A percentile compares a stretch with the other conserved stretches of the same genome.
Conservation (phyloP, 2,888 invertebrate species). For the Nymphalis c-album region DNA sequence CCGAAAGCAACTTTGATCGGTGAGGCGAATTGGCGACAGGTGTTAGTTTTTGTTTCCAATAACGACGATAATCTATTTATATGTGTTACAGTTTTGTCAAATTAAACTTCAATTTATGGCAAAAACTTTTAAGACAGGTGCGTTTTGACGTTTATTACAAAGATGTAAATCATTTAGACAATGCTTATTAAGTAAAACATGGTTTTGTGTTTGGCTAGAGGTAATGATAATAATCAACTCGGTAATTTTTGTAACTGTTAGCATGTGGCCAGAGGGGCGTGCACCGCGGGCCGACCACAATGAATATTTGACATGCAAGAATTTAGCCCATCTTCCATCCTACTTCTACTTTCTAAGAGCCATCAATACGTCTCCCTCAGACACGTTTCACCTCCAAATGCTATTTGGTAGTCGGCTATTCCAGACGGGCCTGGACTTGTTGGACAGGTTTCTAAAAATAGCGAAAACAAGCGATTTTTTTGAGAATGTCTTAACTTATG, state of each 20-base stretch:
- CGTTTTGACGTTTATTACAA: neutral
- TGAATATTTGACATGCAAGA: conserved; percentile 63
- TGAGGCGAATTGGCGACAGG: conserved; percentile 45
- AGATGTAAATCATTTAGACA: neutral
- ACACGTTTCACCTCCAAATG: conserved; percentile 77
- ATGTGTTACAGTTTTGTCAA: neutral
- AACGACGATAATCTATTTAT: neutral
- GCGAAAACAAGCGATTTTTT: conserved; percentile 63
- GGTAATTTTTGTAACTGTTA: conserved; percentile 49
- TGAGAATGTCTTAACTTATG: conserved; percentile 55
- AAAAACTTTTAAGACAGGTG: neutral
- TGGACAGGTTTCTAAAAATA: conserved; percentile 79
- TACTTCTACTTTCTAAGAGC: conserved; percentile 62
- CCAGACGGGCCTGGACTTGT: conserved; percentile 72
- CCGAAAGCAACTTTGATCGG: conserved; percentile 55
- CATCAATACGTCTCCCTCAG: conserved; percentile 67
- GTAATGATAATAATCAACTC: conserved; percentile 10
- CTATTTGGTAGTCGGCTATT: conserved; percentile 61
- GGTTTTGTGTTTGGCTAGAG: neutral
- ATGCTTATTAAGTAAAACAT: no score
- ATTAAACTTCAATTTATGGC: neutral
- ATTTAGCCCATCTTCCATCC: conserved; percentile 70
- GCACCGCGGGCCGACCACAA: conserved; percentile 46
- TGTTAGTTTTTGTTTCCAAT: conserved; percentile 33
- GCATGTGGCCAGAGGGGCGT: conserved; percentile 39